Base-by-base conservation (phyloP, 1,140 invertebrate species). In the Mamestra configurata region DNA sequence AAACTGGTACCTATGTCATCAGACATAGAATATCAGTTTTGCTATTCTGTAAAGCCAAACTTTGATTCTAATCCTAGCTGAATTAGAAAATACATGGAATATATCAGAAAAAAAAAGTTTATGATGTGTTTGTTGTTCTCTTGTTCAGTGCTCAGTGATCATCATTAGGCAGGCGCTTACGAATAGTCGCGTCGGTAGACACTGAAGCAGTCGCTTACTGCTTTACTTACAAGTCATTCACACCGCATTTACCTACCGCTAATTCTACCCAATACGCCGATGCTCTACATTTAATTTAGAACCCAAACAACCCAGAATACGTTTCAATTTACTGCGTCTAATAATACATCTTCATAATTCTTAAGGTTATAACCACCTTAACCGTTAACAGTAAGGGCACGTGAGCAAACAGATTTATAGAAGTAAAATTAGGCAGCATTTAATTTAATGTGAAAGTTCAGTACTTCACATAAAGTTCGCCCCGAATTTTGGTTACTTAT, bases 391-490 rank as follows among this genome's bases (percentile, higher is more conserved):
- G 10, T 24, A 27, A 57, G 13, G 27, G 11, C 7, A 11, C 22
- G 2, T 24, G 22, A 57, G 53, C 11, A 57, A 57, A 57, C 53
- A 27, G 22, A 57, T 55, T 55, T 55, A 55, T 55, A 10, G 24
- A 8, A 57, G 0, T 7, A 20, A 27, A 57, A 57, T 27, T 57
- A 57, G 20, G 53, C 27, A 57, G 4, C 22, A 27, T 27, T 57
- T 24, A 57, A 57, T 57, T 15, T 46, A 15, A n/a, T n/a, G n/a
- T n/a, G n/a, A n/a, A n/a, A n/a, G n/a, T n/a, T n/a, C n/a, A n/a
- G n/a, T n/a, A 53, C 18, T 53, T 20, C 51, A 53, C 51, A 53
- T 24, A 55, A 55, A 55, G 22, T 55, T 61, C 13, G 15, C 37
- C 31, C 8, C 31, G 8, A 46, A 64, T 24, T 61, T n/a, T 24